These are phyloP conservation scores for Pollimyrus isidori DNA, from an alignment of 2,113 vertebrate genomes.

Conservation along the genomic window DNA sequence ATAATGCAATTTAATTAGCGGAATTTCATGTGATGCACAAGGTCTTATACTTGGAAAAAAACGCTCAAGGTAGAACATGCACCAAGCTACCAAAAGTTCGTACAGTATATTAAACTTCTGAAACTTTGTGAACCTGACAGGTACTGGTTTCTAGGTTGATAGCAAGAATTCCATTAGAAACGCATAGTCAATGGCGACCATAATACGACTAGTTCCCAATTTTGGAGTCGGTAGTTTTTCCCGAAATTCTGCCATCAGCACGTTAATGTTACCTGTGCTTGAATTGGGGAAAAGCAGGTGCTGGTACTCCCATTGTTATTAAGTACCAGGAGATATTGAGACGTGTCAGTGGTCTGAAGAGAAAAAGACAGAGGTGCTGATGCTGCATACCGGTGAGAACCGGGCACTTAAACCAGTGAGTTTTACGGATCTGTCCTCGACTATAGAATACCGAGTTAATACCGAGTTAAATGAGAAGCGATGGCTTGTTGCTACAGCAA, in stretches of 20 bases:
- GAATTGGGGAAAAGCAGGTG: too few species aligned
- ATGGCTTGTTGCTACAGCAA: slow-evolving; percentile 11
- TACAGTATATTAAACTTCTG: neutral
- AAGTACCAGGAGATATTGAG: neutral
- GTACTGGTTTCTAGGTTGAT: neutral
- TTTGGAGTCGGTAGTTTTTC: neutral
- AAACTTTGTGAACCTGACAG: neutral
- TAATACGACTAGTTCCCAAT: neutral
- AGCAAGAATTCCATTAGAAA: neutral
- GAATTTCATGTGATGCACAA: too few species aligned
- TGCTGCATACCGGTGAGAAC: neutral
- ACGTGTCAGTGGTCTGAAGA: neutral
- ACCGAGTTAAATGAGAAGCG: neutral
- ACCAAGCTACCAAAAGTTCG: neutral
- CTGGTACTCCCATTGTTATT: neutral
- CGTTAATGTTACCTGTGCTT: neutral
- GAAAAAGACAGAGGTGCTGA: neutral
- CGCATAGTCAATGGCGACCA: neutral
- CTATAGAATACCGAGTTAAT: neutral
- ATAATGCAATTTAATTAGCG: too few species aligned
- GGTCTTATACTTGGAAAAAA: neutral
- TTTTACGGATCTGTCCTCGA: neutral
- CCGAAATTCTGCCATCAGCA: neutral
- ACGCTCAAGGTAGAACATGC: neutral
- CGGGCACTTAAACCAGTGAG: neutral